These are phyloP conservation scores for Penaeus indicus DNA, from an alignment of 1,140 invertebrate genomes.

Conservation along the genomic window DNA sequence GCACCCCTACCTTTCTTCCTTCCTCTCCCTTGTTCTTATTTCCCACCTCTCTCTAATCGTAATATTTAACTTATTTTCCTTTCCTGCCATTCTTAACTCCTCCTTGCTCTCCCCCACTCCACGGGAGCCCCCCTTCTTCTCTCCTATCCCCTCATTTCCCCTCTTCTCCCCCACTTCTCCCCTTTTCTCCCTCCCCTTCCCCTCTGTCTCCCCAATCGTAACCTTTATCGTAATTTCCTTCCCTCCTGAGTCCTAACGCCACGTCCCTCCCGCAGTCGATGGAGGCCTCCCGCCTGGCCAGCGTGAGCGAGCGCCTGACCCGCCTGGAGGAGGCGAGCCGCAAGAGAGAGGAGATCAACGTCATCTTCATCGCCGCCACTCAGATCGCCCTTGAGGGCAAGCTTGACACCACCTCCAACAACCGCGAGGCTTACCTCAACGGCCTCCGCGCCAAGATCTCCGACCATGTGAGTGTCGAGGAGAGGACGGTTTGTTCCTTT, in stretches of 20 bases:
- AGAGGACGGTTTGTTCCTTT: too few relatives aligned
- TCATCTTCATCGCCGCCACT: conserved; percentile 84
- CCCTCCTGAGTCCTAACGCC: background rate
- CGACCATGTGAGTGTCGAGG: conserved; percentile 82
- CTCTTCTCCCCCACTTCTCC: too few relatives aligned
- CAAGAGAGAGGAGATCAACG: conserved; percentile 88
- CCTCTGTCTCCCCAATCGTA: background rate
- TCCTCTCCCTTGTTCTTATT: too few relatives aligned
- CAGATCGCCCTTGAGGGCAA: conserved; percentile 89
- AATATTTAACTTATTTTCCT: too few relatives aligned
- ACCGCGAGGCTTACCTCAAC: conserved; percentile 88
- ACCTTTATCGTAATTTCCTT: background rate
- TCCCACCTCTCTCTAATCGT: too few relatives aligned
- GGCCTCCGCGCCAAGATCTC: conserved; percentile 89
- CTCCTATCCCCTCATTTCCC: too few relatives aligned
- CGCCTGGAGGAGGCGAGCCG: conserved; percentile 91
- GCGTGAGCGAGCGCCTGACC: conserved; percentile 82
- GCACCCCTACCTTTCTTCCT: too few relatives aligned
- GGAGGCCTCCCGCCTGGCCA: conserved; percentile 86
- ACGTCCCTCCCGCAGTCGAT: conserved; percentile 77
- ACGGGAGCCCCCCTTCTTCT: too few relatives aligned
- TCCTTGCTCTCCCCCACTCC: too few relatives aligned
- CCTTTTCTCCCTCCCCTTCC: too few relatives aligned
- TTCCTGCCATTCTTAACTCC: too few relatives aligned
- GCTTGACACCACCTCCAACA: conserved; percentile 89